A percentile compares a stretch with the other conserved stretches of the same genome.
phyloP scores from a whole-genome alignment of 2,797 vertebrate genomes.

The Spinus olivaceus region DNA sequence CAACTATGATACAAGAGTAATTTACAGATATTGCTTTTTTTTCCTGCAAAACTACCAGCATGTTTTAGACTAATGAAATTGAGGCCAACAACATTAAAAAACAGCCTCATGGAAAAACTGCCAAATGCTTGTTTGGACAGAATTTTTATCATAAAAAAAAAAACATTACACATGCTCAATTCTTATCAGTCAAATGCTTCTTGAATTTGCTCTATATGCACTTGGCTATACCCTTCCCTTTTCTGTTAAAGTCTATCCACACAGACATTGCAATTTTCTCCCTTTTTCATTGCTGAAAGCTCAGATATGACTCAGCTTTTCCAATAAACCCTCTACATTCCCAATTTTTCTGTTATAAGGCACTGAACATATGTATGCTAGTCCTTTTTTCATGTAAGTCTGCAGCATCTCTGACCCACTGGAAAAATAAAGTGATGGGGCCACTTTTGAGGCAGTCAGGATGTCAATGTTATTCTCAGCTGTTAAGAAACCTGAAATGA shows the following conservation, averaged over 20 bases:
- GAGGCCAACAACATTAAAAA: slow-evolving; percentile 29
- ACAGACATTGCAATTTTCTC: not conserved
- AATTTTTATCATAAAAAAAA: slow-evolving; percentile 49
- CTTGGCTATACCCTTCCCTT: not conserved
- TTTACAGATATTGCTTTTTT: slow-evolving; percentile 5
- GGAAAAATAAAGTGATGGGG: not conserved
- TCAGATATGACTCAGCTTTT: not conserved
- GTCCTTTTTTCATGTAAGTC: not conserved
- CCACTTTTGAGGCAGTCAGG: fast-evolving
- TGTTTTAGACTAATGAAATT: slow-evolving; percentile 12
- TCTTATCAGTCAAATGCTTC: slow-evolving; percentile 3
- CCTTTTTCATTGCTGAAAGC: not conserved
- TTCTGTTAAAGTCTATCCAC: not conserved
- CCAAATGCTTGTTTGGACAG: slow-evolving; percentile 17
- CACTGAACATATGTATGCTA: not conserved
- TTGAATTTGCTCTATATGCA: not conserved
- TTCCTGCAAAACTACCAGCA: not conserved
- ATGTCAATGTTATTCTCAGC: not conserved
- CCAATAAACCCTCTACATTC: not conserved
- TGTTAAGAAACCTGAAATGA: not conserved
- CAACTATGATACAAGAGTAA: slow-evolving; percentile 19
- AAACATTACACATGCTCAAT: slow-evolving; percentile 11
- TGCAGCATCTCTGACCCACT: not conserved
- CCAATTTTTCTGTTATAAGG: not conserved
- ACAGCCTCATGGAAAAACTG: not conserved